Percentiles rank a stretch among this genome's conserved stretches.
Conservation (phyloP, 2,888 invertebrate genomes). For the Drosophila buzzatii region DNA sequence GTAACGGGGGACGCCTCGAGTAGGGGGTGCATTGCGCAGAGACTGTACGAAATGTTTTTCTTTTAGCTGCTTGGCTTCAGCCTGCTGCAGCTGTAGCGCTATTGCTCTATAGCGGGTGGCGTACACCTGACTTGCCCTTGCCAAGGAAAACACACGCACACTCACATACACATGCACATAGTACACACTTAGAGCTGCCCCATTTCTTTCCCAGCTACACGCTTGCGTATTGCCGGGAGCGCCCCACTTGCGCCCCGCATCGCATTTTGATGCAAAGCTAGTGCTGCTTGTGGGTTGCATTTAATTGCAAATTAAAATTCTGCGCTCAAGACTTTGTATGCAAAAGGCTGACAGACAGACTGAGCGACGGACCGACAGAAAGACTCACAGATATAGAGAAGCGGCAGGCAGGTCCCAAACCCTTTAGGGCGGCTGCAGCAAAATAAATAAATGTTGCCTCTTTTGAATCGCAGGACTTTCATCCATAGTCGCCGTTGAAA, state of each 20-base stretch:
- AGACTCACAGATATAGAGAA: conserved; percentile 17
- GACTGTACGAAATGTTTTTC: conserved; percentile 63
- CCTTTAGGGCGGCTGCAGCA: conserved; percentile 62
- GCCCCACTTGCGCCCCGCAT: conserved; percentile 42
- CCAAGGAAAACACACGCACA: conserved; percentile 1
- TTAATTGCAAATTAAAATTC: conserved; percentile 84
- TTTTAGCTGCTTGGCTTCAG: conserved; percentile 42
- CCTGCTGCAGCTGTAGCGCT: conserved; percentile 29
- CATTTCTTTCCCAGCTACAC: not conserved
- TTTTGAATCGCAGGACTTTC: conserved; percentile 42
- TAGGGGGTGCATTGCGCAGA: conserved; percentile 31
- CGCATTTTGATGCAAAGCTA: conserved; percentile 77
- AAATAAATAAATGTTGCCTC: conserved; percentile 78
- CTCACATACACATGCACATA: not conserved
- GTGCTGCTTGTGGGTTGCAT: conserved; percentile 78
- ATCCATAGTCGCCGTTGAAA: not conserved
- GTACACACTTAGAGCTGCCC: conserved; percentile 2
- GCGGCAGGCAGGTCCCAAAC: conserved; percentile 45
- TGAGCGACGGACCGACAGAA: conserved; percentile 20
- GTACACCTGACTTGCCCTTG: conserved; percentile 44
- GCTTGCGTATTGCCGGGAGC: conserved; percentile 25
- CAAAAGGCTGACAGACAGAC: conserved; percentile 63
- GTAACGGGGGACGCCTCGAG: not conserved
- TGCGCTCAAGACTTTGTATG: conserved; percentile 78
- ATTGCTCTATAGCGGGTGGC: conserved; percentile 27